Conservation (phyloP, 2,113 vertebrate genomes). For the Peromyscus leucopus region DNA sequence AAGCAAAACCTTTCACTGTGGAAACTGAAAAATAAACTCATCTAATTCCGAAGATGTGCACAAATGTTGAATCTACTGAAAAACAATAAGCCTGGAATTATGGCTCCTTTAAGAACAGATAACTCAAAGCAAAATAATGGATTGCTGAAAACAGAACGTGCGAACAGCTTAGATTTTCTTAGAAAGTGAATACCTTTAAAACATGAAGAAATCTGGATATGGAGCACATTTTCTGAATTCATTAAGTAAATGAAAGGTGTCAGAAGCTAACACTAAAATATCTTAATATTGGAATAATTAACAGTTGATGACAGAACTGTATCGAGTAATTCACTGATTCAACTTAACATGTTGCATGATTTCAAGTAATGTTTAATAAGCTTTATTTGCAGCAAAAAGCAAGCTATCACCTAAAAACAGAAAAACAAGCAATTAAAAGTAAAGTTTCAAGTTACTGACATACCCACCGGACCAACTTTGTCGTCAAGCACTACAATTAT, state of each 20-base stretch:
- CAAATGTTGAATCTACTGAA: slow-evolving; percentile 13
- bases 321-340: background rate
- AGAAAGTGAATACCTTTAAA: slow-evolving; percentile 45
- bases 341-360: background rate
- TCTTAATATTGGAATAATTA: slow-evolving; percentile 42
- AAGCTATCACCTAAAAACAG: background rate
- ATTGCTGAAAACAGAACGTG: slow-evolving; percentile 47
- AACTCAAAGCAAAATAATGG: slow-evolving; percentile 66
- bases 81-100: slow-evolving; percentile 47
- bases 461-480: background rate
- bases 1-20: slow-evolving; percentile 14
- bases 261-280: slow-evolving; percentile 34
- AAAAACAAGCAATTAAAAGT: slow-evolving; percentile 41
- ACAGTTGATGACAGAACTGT: background rate
- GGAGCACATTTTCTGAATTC: slow-evolving; percentile 12
- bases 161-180: background rate
- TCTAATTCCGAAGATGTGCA: slow-evolving; percentile 50
- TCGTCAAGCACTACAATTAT: slow-evolving; percentile 1
- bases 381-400: slow-evolving; percentile 24
- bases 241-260: slow-evolving; percentile 19
- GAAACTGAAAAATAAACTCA: slow-evolving; percentile 61
- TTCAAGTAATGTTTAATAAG: slow-evolving; percentile 46
- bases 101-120: slow-evolving; percentile 47
- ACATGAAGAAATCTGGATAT: slow-evolving; percentile 1
- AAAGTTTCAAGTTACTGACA: slow-evolving; percentile 34